Evolutionary conservation across 2,888 invertebrate genomes (phyloP).

Genomic region (Amphiduros pacificus): DNA sequence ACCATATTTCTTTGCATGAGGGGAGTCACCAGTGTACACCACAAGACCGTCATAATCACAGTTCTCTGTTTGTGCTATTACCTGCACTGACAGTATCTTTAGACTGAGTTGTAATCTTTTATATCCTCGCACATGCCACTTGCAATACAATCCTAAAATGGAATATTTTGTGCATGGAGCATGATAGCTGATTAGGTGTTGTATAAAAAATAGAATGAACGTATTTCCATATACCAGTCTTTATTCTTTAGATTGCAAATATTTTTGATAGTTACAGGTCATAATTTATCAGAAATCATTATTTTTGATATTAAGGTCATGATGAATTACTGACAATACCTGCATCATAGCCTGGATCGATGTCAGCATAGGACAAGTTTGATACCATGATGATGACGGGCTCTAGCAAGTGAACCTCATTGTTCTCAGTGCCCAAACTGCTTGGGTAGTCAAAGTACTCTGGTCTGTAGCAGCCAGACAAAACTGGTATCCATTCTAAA

Average conservation of each 20-base stretch:
- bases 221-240: no score
- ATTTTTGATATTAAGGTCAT: no score
- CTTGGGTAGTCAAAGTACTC: not conserved
- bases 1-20: conserved; percentile 17
- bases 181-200: no score
- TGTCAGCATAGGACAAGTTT: not conserved
- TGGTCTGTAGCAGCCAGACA: conserved; percentile 20
- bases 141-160: conserved; percentile 6
- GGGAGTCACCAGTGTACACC: conserved; percentile 9
- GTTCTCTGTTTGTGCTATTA: not conserved
- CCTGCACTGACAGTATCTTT: not conserved
- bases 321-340: no score
- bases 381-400: conserved; percentile 12
- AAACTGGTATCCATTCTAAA: conserved; percentile 6
- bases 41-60: conserved; percentile 4
- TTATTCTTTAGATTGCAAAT: no score
- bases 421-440: conserved; percentile 12
- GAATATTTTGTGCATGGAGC: no score
- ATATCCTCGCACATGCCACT: not conserved
- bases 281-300: no score
- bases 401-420: not conserved
- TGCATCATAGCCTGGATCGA: not conserved
- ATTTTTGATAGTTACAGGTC: no score
- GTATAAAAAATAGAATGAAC: no score
- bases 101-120: not conserved